phyloP scores from a whole-genome alignment of 2,888 invertebrate species.

The Caenorhabditis sp. region DNA sequence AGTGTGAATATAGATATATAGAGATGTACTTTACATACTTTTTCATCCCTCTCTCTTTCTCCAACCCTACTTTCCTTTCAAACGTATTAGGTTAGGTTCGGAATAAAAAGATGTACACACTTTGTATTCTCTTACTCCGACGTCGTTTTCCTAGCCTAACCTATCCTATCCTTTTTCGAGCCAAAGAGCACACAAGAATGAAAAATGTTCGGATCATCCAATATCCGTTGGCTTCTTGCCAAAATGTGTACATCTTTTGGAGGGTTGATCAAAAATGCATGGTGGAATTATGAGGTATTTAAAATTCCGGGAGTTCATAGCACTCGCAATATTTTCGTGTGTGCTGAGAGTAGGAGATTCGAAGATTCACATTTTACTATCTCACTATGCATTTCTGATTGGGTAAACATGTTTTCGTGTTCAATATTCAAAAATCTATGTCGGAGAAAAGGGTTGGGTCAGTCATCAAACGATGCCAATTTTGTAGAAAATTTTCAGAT shows the following conservation, averaged over 20 bases:
- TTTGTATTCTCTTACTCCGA: slow-evolving; percentile 6
- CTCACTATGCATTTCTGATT: slow-evolving; percentile 48
- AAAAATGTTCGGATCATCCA: slow-evolving; percentile 49
- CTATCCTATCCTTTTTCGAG: slow-evolving; percentile 19
- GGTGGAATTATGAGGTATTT: slow-evolving; percentile 35
- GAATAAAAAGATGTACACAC: slow-evolving; percentile 16
- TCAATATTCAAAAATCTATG: neutral
- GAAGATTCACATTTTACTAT: slow-evolving; percentile 22
- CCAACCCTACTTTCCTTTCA: slow-evolving; percentile 36
- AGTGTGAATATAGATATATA: slow-evolving; percentile 58
- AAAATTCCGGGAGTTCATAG: slow-evolving; percentile 27
- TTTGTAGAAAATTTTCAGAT: too few relatives aligned
- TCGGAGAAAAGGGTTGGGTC: neutral
- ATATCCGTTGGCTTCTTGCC: neutral
- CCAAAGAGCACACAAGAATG: slow-evolving; percentile 7
- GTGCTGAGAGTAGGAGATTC: slow-evolving; percentile 7
- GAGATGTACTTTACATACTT: slow-evolving; percentile 62
- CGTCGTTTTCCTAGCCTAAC: slow-evolving; percentile 11
- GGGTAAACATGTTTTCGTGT: slow-evolving; percentile 15
- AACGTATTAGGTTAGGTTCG: slow-evolving; percentile 57
- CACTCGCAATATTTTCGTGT: slow-evolving; percentile 4
- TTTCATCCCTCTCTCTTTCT: slow-evolving; percentile 31
- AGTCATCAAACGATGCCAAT: neutral
- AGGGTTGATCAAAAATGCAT: slow-evolving; percentile 26
- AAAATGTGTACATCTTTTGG: slow-evolving; percentile 12